Evolutionary conservation across 2,888 invertebrate genomes (phyloP).

Genomic region (Eristalis intricaria): DNA sequence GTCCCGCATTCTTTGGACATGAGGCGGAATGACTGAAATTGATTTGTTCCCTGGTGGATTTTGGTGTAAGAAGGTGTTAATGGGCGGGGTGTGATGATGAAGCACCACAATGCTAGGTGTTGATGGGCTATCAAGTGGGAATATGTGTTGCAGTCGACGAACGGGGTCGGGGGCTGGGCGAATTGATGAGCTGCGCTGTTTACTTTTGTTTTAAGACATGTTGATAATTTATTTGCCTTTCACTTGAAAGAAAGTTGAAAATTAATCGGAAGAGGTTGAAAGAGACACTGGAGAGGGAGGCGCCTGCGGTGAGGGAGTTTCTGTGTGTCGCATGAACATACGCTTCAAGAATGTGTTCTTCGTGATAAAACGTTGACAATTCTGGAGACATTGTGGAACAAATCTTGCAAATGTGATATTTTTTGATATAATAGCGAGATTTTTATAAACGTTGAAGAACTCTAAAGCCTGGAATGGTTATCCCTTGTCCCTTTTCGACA

Average conservation of each 20-base stretch:
- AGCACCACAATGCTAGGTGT: slow-evolving; percentile 30
- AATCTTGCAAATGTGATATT: no score
- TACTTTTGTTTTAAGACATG: slow-evolving; percentile 24
- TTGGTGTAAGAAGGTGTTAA: slow-evolving; percentile 59
- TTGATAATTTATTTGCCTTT: not conserved
- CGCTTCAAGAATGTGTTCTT: not conserved
- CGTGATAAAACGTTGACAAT: no score
- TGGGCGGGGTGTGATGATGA: slow-evolving; percentile 48
- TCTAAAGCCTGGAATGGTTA: no score
- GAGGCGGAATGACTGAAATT: slow-evolving; percentile 35
- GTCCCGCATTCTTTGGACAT: slow-evolving; percentile 20
- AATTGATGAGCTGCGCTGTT: slow-evolving; percentile 15
- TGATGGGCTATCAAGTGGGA: slow-evolving; percentile 14
- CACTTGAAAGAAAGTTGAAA: not conserved
- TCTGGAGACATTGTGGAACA: no score
- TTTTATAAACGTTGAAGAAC: no score
- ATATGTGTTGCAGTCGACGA: slow-evolving; percentile 8
- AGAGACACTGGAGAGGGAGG: not conserved
- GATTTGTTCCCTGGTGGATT: slow-evolving; percentile 51
- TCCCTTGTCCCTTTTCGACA: no score
- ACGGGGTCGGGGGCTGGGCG: no score
- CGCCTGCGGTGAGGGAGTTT: not conserved
- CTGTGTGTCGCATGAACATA: not conserved
- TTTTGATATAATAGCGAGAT: rapidly evolving
- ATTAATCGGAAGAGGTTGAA: slow-evolving; percentile 3